phyloP scores from a whole-genome alignment of 2,113 vertebrate species.

The Callocephalon fimbriatum region DNA sequence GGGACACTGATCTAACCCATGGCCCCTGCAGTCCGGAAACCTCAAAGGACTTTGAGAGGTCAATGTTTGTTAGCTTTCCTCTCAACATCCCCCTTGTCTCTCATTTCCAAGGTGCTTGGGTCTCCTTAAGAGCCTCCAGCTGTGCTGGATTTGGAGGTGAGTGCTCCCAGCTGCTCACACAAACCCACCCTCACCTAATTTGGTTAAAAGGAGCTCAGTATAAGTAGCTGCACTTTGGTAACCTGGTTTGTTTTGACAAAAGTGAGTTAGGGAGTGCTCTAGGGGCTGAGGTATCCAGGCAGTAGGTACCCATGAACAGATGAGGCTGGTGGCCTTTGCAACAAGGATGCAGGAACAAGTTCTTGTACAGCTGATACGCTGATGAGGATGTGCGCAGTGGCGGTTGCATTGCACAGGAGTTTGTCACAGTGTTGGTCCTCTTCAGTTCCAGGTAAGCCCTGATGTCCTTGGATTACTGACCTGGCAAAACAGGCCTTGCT shows the following conservation, averaged over 20 bases:
- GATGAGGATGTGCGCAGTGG: no score
- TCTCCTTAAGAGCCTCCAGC: not conserved
- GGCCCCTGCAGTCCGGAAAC: not conserved
- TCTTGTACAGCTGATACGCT: not conserved
- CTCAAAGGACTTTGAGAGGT: not conserved
- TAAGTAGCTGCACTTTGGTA: not conserved
- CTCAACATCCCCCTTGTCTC: fast-evolving
- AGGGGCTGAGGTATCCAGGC: not conserved
- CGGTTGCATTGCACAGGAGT: fast-evolving
- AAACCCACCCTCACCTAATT: not conserved
- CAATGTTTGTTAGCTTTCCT: not conserved
- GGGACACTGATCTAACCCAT: not conserved
- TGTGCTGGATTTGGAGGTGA: not conserved
- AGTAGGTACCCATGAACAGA: not conserved
- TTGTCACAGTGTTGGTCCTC: not conserved
- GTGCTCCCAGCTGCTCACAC: not conserved
- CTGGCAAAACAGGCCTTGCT: not conserved
- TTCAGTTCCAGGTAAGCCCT: not conserved
- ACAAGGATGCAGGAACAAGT: not conserved
- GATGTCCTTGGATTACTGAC: not conserved
- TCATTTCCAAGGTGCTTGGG: not conserved
- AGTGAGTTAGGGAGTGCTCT: no score
- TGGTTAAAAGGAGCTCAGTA: not conserved
- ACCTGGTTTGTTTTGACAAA: not conserved
- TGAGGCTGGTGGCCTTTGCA: not conserved